Conservation (phyloP, 2,113 vertebrate genomes). For the Halichoeres trimaculatus region DNA sequence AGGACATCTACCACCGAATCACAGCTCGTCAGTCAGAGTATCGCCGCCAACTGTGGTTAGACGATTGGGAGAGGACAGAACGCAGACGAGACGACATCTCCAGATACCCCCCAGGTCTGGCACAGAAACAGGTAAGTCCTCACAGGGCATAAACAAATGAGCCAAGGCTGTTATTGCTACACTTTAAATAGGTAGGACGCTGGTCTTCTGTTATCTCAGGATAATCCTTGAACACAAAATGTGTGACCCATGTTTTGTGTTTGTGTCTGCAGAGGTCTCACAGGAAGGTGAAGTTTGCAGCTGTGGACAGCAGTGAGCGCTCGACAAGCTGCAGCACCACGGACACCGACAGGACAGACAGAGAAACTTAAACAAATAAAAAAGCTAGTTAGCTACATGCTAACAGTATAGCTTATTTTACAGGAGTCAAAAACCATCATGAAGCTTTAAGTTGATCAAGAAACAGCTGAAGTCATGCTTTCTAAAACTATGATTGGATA, state of each 20-base stretch:
- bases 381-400: too few species aligned
- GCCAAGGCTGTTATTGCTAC: too few species aligned
- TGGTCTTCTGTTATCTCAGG: too few species aligned
- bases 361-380: conserved; percentile 12
- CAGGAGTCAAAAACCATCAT: too few species aligned
- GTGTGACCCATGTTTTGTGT: neutral
- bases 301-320: neutral
- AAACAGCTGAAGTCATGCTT: too few species aligned
- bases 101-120: conserved; percentile 64
- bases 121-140: conserved; percentile 65
- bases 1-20: conserved; percentile 79
- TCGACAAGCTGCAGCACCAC: conserved; percentile 27
- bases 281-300: conserved; percentile 72
- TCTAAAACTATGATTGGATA: too few species aligned
- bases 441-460: too few species aligned
- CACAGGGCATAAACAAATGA: neutral
- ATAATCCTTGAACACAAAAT: too few species aligned
- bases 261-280: conserved; percentile 52
- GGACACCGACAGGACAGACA: conserved; percentile 1
- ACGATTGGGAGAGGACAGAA: conserved; percentile 77
- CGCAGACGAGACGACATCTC: conserved; percentile 68
- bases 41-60: conserved; percentile 74
- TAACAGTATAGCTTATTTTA: too few species aligned
- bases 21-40: conserved; percentile 76
- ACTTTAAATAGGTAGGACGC: too few species aligned